phyloP scores from a whole-genome alignment of 2,113 vertebrate species.

The Aspidoscelis tigris region DNA sequence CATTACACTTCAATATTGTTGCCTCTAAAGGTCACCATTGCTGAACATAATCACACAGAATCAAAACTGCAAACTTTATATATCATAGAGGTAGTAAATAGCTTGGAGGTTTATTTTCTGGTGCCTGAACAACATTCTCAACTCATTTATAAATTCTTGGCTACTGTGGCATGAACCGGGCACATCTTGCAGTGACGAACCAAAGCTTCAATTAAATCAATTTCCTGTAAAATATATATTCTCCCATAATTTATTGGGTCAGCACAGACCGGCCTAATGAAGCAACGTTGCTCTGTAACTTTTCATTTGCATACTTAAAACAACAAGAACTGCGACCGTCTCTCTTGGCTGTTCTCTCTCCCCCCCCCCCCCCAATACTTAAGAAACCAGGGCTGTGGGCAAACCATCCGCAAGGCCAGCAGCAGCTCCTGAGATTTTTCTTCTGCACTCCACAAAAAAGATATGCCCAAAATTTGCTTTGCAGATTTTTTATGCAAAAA shows the following conservation, averaged over 20 bases:
- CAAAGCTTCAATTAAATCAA: constrained; percentile 81
- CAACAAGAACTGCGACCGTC: constrained; percentile 47
- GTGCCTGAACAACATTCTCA: constrained; percentile 85
- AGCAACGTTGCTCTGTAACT: constrained; percentile 60
- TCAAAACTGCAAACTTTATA: constrained; percentile 99
- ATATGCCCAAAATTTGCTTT: constrained; percentile 46
- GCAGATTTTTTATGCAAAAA: constrained; percentile 42
- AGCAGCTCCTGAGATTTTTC: constrained; percentile 22
- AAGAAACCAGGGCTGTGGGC: constrained; percentile 45
- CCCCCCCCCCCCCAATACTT: neutral
- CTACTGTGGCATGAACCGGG: constrained; percentile 73
- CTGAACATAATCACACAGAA: constrained; percentile 99
- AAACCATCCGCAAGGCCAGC: constrained; percentile 29
- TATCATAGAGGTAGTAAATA: constrained; percentile 98
- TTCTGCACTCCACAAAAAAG: constrained; percentile 28
- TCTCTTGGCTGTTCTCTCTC: no score
- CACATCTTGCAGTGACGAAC: constrained; percentile 65
- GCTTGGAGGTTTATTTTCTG: constrained; percentile 93
- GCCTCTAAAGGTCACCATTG: constrained; percentile 99
- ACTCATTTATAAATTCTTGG: constrained; percentile 86
- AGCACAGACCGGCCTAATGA: constrained; percentile 66
- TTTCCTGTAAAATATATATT: constrained; percentile 72
- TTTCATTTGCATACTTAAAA: constrained; percentile 73
- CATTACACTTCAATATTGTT: constrained; percentile 99
- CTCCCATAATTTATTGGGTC: constrained; percentile 70